Evolutionary conservation across 2,888 invertebrate species (phyloP), one percentile per base, ranked within the genome.

Genomic region (Stenolophus ochropezus): DNA sequence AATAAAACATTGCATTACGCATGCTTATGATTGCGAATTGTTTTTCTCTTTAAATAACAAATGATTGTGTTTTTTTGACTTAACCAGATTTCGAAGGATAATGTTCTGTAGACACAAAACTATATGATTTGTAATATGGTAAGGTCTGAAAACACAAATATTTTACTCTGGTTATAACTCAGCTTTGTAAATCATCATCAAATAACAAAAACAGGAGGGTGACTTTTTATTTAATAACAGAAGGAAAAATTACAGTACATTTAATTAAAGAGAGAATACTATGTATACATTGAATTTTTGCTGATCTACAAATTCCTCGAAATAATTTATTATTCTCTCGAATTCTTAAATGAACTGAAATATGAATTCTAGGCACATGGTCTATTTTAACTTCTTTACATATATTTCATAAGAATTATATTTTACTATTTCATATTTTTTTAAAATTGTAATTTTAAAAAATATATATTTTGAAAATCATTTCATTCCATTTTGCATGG

Each of bases 91-190:
- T 51, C 51, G 42, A 27, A 42, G 18, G 33, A 33, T 71, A 27
- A 21, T 80, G 47, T 78, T 61, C 16, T 78, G 80, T 80, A 53
- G 80, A 80, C 80, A 80, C 80, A 80, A 69, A 71, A 75, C 56
- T 75, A 69, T 33, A 33, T 33, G 23, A 6, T 73, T 4, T 42
- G 6, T 42, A 42, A 69, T 74, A 53, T 75, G 75, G 75, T 56
- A 53, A 75, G 33, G 75, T 75, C 23, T 49, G 1, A 73, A 18
- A 69, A 69, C 65, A 27, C 65, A 69, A 18, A 18, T 18, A 33
- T 27, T 33, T 61, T 23, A 61, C n/a, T 25, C 25, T 61, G 25
- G 61, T 61, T 61, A 61, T 61, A 21, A 23, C 25, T 51, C 11
- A 25, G 47, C 27, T 51, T 49, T 18, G 21, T 20, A 23, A 16